These are phyloP conservation scores for Toxostoma redivivum DNA, from an alignment of 2,113 vertebrate species.

Conservation along the genomic window DNA sequence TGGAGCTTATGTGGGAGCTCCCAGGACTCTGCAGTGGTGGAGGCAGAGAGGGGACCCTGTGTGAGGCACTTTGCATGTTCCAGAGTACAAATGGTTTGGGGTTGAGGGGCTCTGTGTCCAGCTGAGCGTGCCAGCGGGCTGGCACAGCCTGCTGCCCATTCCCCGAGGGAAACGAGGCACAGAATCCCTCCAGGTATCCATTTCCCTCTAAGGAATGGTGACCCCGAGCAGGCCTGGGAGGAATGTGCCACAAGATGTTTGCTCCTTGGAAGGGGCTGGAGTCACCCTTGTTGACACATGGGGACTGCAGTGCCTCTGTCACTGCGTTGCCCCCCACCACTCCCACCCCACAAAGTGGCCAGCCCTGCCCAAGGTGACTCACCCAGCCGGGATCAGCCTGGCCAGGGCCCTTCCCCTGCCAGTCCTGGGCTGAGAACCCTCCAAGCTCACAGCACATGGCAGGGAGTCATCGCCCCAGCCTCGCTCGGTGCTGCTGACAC, in stretches of 20 bases:
- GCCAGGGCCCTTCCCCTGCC: not conserved
- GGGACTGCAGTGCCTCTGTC: not conserved
- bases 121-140: not conserved
- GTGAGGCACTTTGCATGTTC: not conserved
- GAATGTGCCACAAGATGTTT: fast-evolving
- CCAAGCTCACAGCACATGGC: not conserved
- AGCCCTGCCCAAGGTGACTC: not conserved
- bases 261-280: not conserved
- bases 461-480: not conserved
- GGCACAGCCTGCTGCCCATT: not conserved
- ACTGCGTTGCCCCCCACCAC: fast-evolving
- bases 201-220: not conserved
- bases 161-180: not conserved
- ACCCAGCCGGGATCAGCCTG: not conserved
- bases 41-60: not conserved
- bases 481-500: not conserved
- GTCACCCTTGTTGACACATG: not conserved
- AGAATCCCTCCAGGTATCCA: not conserved
- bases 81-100: not conserved
- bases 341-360: fast-evolving
- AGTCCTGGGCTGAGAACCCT: not conserved
- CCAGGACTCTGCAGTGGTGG: fast-evolving
- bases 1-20: not conserved
- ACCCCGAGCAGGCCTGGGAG: not conserved
- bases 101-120: not conserved